A percentile compares a stretch with the other conserved stretches of the same genome.
These are phyloP conservation scores for Oasisia sp. DNA, from an alignment of 2,888 invertebrate species.

Conservation along the genomic window DNA sequence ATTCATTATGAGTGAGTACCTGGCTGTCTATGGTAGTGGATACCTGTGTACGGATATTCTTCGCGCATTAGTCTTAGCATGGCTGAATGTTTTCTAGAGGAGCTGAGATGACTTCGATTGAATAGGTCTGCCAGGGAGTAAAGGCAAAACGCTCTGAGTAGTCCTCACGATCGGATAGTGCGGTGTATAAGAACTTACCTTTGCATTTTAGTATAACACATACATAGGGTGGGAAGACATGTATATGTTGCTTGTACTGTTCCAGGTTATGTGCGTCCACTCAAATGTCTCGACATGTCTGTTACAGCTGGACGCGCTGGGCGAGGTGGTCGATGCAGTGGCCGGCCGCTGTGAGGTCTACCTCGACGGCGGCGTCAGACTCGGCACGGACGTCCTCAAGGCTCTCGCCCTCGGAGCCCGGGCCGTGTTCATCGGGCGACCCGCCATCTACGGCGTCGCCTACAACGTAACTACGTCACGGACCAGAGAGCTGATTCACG, in stretches of 20 bases:
- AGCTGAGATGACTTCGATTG: no score
- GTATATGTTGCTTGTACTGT: not conserved
- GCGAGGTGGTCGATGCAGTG: constrained; percentile 79
- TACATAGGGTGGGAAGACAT: not conserved
- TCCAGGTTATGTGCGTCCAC: not conserved
- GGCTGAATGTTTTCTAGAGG: no score
- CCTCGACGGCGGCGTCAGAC: constrained; percentile 86
- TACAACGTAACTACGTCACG: constrained; percentile 66
- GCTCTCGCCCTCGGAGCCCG: constrained; percentile 90
- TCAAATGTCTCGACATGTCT: not conserved
- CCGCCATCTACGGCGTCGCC: constrained; percentile 85
- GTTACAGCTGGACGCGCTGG: constrained; percentile 66
- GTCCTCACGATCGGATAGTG: no score
- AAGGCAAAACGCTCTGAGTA: no score
- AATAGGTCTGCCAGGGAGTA: no score
- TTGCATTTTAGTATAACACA: no score
- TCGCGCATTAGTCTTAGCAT: no score
- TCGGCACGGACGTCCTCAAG: constrained; percentile 89
- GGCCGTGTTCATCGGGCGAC: constrained; percentile 89
- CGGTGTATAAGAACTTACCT: no score
- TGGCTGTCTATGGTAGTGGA: no score
- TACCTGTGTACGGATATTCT: no score
- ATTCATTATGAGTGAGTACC: no score
- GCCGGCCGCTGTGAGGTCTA: constrained; percentile 81
- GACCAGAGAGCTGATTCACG: constrained; percentile 67